Percentiles rank a stretch among this genome's conserved stretches.
Evolutionary conservation across 1,140 invertebrate genomes (phyloP).

Genomic region (Caenorhabditis tropicalis): DNA sequence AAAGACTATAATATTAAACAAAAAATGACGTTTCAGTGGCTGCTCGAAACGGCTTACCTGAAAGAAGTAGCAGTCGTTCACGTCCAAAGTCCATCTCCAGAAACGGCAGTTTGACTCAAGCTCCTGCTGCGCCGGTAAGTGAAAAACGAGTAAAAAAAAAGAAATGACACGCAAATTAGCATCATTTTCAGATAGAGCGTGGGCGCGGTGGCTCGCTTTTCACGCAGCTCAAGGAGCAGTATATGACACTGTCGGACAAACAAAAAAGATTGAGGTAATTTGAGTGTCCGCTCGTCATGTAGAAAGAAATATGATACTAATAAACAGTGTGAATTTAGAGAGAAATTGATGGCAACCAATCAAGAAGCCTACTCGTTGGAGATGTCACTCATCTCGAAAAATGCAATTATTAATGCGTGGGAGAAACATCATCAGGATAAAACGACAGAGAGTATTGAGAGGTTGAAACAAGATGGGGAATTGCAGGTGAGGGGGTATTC

Average conservation of each 20-base stretch:
- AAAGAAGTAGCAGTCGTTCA: constrained; percentile 28
- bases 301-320: constrained; percentile 23
- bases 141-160: not conserved
- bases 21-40: not conserved
- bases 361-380: constrained; percentile 68
- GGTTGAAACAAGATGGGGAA: constrained; percentile 60
- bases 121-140: not conserved
- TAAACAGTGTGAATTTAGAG: constrained; percentile 52
- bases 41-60: not conserved
- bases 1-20: too few relatives aligned
- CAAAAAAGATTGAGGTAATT: constrained; percentile 66
- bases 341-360: constrained; percentile 66
- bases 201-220: constrained; percentile 60
- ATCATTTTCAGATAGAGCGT: constrained; percentile 41
- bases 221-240: constrained; percentile 69
- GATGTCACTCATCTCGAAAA: constrained; percentile 64
- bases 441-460: constrained; percentile 61
- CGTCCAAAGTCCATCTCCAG: constrained; percentile 20
- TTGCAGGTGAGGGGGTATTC: constrained; percentile 56
- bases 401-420: constrained; percentile 68
- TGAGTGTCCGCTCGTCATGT: not conserved
- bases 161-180: not conserved
- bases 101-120: not conserved
- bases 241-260: constrained; percentile 63
- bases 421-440: constrained; percentile 66